A percentile compares a stretch with the other conserved stretches of the same genome.
These are phyloP conservation scores for Chelmon rostratus DNA, from an alignment of 2,797 vertebrate genomes.

Conservation along the genomic window DNA sequence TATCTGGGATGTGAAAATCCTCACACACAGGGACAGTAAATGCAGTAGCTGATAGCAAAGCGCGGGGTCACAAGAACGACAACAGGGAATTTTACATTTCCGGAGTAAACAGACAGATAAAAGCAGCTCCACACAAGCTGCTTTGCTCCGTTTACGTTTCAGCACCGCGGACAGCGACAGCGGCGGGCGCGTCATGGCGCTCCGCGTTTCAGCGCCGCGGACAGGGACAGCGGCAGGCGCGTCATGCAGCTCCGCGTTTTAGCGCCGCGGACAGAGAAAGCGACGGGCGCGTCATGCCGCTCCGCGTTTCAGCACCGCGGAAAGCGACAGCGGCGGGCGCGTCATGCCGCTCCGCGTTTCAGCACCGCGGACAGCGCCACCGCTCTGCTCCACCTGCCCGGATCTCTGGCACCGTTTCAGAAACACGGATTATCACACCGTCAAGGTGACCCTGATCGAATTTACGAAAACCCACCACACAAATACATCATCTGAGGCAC, in stretches of 20 bases:
- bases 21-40: neutral
- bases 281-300: neutral
- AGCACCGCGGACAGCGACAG: constrained; percentile 56
- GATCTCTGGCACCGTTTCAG: neutral
- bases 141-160: neutral
- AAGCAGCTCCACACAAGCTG: neutral
- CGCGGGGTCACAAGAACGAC: neutral
- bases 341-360: neutral
- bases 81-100: neutral
- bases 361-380: constrained; percentile 61
- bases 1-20: neutral
- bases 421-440: neutral
- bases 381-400: neutral
- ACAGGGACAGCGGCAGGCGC: neutral
- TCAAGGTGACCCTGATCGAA: constrained; percentile 5
- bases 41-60: no score
- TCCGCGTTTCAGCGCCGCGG: no score
- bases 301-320: constrained; percentile 52
- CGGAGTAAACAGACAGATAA: neutral
- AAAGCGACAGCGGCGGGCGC: constrained; percentile 26
- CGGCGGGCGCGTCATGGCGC: no score
- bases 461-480: neutral
- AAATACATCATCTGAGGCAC: neutral
- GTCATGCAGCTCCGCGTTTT: neutral
- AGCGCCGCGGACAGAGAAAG: constrained; percentile 68